A percentile compares a stretch with the other conserved stretches of the same genome.
Conservation (phyloP, 2,797 vertebrate species). For the Helicolenus hilgendorfi region DNA sequence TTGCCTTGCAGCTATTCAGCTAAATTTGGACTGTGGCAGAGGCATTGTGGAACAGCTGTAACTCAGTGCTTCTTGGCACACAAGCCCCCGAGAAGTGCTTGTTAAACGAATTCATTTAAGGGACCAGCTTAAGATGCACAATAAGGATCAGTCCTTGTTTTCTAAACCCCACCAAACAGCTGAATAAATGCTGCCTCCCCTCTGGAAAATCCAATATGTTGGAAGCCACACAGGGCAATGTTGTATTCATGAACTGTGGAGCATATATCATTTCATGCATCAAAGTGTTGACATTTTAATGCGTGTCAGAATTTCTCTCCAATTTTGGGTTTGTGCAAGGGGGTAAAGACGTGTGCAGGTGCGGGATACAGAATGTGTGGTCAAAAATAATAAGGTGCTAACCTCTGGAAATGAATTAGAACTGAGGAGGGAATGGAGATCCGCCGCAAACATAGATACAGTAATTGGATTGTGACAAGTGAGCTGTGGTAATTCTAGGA, state of each 20-base stretch:
- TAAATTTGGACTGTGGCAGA: conserved; percentile 67
- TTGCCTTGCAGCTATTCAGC: conserved; percentile 62
- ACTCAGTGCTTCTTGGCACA: conserved; percentile 58
- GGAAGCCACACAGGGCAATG: conserved; percentile 31
- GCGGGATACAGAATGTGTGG: conserved; percentile 44
- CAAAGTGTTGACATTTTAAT: conserved; percentile 66
- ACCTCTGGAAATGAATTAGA: conserved; percentile 68
- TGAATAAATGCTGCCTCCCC: conserved; percentile 46
- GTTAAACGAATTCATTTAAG: conserved; percentile 72
- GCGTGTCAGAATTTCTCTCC: conserved; percentile 11
- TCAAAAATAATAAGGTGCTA: conserved; percentile 79
- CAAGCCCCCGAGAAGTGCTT: conserved; percentile 43
- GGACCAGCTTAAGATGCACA: conserved; percentile 61
- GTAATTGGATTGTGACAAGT: conserved; percentile 86
- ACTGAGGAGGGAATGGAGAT: conserved; percentile 53
- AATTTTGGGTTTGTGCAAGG: conserved; percentile 28
- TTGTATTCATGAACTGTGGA: conserved; percentile 45
- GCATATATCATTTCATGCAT: conserved; percentile 56
- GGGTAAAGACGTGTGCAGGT: conserved; percentile 29
- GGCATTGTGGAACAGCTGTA: conserved; percentile 65
- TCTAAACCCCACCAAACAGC: conserved; percentile 47
- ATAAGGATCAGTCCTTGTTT: conserved; percentile 62
- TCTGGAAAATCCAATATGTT: conserved; percentile 62
- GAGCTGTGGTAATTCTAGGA: conserved; percentile 66
- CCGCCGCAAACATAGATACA: conserved; percentile 69